Base-by-base conservation (phyloP, 1,140 invertebrate species). In the Microplitis mediator region DNA sequence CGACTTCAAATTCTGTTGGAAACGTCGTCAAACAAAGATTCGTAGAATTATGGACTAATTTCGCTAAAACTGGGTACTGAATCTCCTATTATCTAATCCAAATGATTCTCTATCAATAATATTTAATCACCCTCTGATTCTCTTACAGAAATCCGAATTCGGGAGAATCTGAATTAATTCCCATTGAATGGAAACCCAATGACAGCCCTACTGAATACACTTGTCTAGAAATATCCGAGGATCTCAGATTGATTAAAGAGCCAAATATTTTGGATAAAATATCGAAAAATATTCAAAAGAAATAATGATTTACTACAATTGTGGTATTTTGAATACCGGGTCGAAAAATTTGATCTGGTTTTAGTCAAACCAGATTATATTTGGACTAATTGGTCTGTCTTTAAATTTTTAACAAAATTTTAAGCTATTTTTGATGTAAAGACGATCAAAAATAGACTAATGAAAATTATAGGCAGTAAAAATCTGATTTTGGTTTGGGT, bases 11-110 rank as follows among this genome's bases (percentile, higher is more conserved):
- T 11, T 68, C 68, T 1, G 64, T 67, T 0, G 72, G 74, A 2
- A 51, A 71, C 11, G 76, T 65, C 63, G 51, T 82, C 3, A 75
- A 73, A 4, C 65, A 83, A 50, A 75, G 75, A 45, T 77, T 88
- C 16, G 79, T 78, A 0, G 76, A 80, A 77, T 73, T 85, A 62
- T 86, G 83, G 85, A 82, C 80, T 0, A 83, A 84, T 72, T 87
- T 87, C 77, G 84, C 84, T 1, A 85, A 81, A 75, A 78, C 77
- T 66, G 83, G 82, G 81, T 79, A 76, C 69, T n/a, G n/a, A n/a
- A n/a, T n/a, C n/a, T n/a, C n/a, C n/a, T n/a, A n/a, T n/a, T n/a
- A 4, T 14, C 8, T 11, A 56, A 31, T 58, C 39, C 16, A 8
- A 39, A 39, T 39, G 8, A 39, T 0, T 5, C 36, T 8, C 8